phyloP scores from a whole-genome alignment of 2,113 vertebrate species.

The Epinephelus fuscoguttatus region DNA sequence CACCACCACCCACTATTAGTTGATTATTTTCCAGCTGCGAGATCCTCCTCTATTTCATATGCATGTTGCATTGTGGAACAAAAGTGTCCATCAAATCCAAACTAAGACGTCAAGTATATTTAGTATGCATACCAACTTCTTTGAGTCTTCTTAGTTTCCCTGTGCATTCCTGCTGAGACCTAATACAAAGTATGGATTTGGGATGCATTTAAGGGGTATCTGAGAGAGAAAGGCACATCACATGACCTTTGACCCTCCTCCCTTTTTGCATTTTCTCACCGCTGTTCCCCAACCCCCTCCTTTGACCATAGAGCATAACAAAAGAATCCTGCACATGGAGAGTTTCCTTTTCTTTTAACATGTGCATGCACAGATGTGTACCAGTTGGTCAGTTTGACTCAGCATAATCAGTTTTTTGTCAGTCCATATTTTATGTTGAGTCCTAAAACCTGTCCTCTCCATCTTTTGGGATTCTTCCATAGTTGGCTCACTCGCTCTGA shows the following conservation, averaged over 20 bases:
- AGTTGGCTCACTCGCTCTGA: not conserved
- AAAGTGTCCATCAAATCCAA: conserved; percentile 4
- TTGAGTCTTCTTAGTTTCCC: not conserved
- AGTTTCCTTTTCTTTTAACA: not conserved
- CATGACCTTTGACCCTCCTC: conserved; percentile 44
- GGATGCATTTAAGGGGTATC: conserved; percentile 8
- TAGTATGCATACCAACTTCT: not conserved
- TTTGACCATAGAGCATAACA: conserved; percentile 49
- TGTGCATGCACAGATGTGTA: conserved; percentile 1
- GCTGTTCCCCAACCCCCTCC: conserved; percentile 46
- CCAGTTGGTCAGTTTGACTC: conserved; percentile 15
- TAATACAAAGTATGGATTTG: not conserved
- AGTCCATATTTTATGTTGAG: conserved; percentile 1
- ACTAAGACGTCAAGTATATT: not conserved
- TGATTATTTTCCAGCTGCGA: conserved; percentile 9
- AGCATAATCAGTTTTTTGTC: not conserved
- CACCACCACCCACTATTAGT: not conserved
- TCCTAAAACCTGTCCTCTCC: not conserved
- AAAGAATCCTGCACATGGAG: conserved; percentile 41
- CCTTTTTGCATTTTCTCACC: conserved; percentile 23
- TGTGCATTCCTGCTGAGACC: not conserved
- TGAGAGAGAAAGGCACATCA: conserved; percentile 19
- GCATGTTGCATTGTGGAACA: not conserved
- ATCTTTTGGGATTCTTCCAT: conserved; percentile 1
- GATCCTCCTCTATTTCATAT: not conserved